Evolutionary conservation across 2,113 vertebrate species (phyloP).

Genomic region (Trematocara marginatum): DNA sequence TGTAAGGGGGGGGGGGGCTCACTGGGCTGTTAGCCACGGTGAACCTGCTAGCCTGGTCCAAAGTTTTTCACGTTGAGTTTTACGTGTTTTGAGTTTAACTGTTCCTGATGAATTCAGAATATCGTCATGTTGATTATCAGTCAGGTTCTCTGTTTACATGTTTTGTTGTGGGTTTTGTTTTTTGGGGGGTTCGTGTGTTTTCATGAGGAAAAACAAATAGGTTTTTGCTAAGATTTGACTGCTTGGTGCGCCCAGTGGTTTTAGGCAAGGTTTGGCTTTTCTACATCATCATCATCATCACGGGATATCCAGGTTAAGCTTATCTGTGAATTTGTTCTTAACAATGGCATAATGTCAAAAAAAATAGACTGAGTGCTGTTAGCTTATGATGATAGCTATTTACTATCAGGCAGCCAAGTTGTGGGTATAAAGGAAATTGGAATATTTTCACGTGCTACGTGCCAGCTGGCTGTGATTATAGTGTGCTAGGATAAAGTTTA

Average conservation of each 20-base stretch:
- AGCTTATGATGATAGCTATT: slow-evolving; percentile 42
- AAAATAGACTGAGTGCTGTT: slow-evolving; percentile 46
- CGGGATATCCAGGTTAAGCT: slow-evolving; percentile 65
- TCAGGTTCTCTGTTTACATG: slow-evolving; percentile 73
- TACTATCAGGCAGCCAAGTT: slow-evolving; percentile 49
- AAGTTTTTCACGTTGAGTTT: slow-evolving; percentile 52
- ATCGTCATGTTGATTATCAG: slow-evolving; percentile 61
- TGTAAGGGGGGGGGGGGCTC: not conserved
- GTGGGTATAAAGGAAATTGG: slow-evolving; percentile 25
- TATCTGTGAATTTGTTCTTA: slow-evolving; percentile 60
- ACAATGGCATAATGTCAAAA: slow-evolving; percentile 46
- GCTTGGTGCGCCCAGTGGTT: slow-evolving; percentile 24
- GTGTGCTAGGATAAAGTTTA: slow-evolving; percentile 49
- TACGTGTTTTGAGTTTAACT: not conserved
- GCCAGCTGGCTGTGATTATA: slow-evolving; percentile 63
- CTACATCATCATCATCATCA: slow-evolving; percentile 45
- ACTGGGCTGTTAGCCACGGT: slow-evolving; percentile 28
- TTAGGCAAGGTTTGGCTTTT: slow-evolving; percentile 49
- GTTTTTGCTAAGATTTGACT: slow-evolving; percentile 41
- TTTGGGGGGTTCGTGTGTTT: not conserved
- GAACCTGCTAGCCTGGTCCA: slow-evolving; percentile 56
- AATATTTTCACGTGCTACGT: slow-evolving; percentile 61
- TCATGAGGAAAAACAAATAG: not conserved
- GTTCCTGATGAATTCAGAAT: slow-evolving; percentile 44
- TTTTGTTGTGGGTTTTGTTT: slow-evolving; percentile 33